Base-by-base conservation (phyloP, 2,797 vertebrate species). In the Cyclura pinguis region DNA sequence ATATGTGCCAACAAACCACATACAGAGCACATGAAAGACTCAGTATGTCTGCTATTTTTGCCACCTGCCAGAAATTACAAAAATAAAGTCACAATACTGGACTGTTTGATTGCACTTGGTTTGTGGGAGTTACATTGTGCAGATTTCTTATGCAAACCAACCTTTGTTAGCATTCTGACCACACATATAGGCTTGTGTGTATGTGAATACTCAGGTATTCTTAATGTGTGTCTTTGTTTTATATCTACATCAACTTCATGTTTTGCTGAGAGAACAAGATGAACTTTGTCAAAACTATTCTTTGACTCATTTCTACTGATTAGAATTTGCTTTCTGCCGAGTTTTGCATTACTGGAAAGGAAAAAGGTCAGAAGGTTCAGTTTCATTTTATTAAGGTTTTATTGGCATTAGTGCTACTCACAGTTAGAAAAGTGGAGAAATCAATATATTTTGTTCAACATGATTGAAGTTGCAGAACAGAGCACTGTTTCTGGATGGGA, bases 301-400 rank as follows among this genome's bases (percentile, higher is more conserved):
- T 73, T 81, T 78, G 52, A 47, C 59, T 87, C 24, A 62, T 6
- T 22, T 62, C 42, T 20, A 22, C 27, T 86, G 85, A 80, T 52
- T 91, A 64, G 20, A 90, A 38, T 72, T 90, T 82, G 14, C 22
- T 95, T 93, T 91, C 42, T 81, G 89, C 73, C 0, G 20, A 86
- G 2, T 92, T 87, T 16, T 90, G 72, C 38, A 88, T 93, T 64
- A 84, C 77, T 85, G 55, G 92, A 90, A 94, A 47, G 59, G 38
- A 84, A 13, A 90, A 20, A 57, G 80, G 24, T 84, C 38, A 87
- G 80, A 81, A 85, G 12, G 4, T 50, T 8, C 82, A 12, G 59
- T 86, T 91, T 94, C 27, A 55, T 90, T 86, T 96, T 91, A 90
- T 91, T 93, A 92, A 91, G 6, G 72, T 93, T 91, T 92, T 74